Conservation (phyloP, 2,113 vertebrate genomes). For the Petaurus breviceps region DNA sequence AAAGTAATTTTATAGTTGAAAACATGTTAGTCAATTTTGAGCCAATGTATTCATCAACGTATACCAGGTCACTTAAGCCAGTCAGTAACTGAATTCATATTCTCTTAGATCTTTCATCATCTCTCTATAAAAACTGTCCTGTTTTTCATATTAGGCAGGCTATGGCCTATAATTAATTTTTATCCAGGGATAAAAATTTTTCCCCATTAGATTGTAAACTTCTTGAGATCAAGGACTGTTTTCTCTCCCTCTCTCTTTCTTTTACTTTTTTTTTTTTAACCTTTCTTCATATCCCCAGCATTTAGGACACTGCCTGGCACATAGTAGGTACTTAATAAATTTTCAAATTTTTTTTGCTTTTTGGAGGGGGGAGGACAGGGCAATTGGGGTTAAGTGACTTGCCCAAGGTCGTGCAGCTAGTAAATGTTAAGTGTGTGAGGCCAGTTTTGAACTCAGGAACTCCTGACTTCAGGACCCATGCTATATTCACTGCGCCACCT, state of each 20-base stretch:
- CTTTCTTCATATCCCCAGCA: not conserved
- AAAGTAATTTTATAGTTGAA: not conserved
- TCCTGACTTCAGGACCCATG: too few species aligned
- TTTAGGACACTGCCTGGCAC: not conserved
- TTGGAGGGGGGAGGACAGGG: too few species aligned
- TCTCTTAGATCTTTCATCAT: not conserved
- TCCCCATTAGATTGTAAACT: not conserved
- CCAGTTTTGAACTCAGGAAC: too few species aligned
- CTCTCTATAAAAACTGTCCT: not conserved
- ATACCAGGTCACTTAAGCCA: not conserved
- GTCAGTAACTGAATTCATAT: not conserved
- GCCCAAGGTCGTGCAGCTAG: too few species aligned
- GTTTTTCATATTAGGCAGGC: not conserved
- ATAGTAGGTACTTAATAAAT: not conserved
- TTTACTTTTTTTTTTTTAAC: not conserved
- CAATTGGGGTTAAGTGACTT: too few species aligned
- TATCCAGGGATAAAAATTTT: not conserved
- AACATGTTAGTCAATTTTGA: not conserved
- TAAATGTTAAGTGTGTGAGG: too few species aligned
- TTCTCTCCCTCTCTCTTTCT: too few species aligned
- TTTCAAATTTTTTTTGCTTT: not conserved
- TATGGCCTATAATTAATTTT: not conserved
- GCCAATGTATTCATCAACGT: not conserved
- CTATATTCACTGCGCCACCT: too few species aligned
- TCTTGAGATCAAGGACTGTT: not conserved